Evolutionary conservation across 2,113 vertebrate genomes (phyloP), one percentile per base, ranked within the genome.

Genomic region (Paramormyrops kingsleyae): DNA sequence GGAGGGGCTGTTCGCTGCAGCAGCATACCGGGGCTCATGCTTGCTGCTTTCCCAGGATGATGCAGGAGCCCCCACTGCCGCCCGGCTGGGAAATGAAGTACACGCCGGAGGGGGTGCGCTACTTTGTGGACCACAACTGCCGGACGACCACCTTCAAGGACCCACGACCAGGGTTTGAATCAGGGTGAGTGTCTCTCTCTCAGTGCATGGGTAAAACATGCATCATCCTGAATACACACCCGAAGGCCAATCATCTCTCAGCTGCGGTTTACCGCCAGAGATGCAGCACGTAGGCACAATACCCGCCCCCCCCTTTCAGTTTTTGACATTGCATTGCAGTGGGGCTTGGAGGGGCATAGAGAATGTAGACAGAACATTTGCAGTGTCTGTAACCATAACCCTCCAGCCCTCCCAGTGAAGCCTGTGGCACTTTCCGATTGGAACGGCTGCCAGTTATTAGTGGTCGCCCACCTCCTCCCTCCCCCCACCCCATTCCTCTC

Each of bases 41-140:
- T 84, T 24, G 39, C 19, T 10, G 50, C 52, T 24, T 46, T 13
- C 49, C 15, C 35, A 99, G 98, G 95, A 99, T 99, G 98, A 98
- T 99, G 95, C 98, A 99, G 96, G 99, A 99, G 93, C 97, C 98
- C 24, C 98, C 98, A 0, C 93, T 99, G 94, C 98, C 98, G 0
- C 98, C 98, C 0, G 98, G 99, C 91, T 99, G 98, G 99, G 98
- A 99, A 96, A 99, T 99, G 99, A 99, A 99, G 92, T 99, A 99
- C 94, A 99, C 99, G 2, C 97, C 97, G 0, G 99, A 99, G 95
- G 98, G 98, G 0, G 98, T 99, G 90, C 96, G 98, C 86, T 99
- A 99, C 95, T 99, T 99, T 1, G 98, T 99, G 94, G 99, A 99
- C 94, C 99, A 99, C 96, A 99, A 98, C 92, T 98, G 97, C 6